Base-by-base conservation (phyloP, 2,888 invertebrate genomes). In the Smittia aterrima region DNA sequence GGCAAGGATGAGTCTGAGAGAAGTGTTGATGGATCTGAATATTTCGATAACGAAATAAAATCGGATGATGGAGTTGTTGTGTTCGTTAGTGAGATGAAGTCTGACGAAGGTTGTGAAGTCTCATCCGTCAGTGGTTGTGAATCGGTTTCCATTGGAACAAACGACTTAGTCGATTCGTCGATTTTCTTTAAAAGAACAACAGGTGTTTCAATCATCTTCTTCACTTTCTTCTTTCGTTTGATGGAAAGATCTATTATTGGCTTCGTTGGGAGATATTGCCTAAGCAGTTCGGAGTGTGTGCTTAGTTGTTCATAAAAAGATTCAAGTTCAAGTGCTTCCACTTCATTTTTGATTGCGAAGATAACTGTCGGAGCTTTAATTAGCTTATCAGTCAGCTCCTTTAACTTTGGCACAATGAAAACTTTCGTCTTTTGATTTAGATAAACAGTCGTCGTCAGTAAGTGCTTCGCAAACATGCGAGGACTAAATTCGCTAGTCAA, bases 381-480 rank as follows among this genome's bases (percentile, higher is more conserved):
- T 4, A 62, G n/a, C 7, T 62, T 20, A 22, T 72, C 54, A 3
- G 62, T 72, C n/a, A 62, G 4, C 13, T 72, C 62, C 22, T 62
- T 72, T 9, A 72, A 16, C 58, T 72, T 32, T 22, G 58, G 62
- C 1, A 72, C 24, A 9, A 72, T 72, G 0, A 72, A 1, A 22
- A 72, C 54, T 11, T 40, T 58, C 4, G 16, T 62, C 13, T n/a
- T 11, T 24, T 54, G 22, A 22, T 72, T 7, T 22, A 11, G 11
- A n/a, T 16, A 7, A 7, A 72, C 16, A 11, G 24, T 16, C 72
- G 58, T 62, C 6, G 72, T 13, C 9, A 72, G 32, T 11, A 72
- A 18, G 13, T 62, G 72, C 9, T 62, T 72, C 1, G 32, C 72
- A 62, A 72, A 72, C 58, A 25, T 54, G 20, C 53, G 13, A 4